These are phyloP conservation scores for Ramazzottius varieornatus DNA, from an alignment of 2,888 invertebrate species.

Conservation along the genomic window DNA sequence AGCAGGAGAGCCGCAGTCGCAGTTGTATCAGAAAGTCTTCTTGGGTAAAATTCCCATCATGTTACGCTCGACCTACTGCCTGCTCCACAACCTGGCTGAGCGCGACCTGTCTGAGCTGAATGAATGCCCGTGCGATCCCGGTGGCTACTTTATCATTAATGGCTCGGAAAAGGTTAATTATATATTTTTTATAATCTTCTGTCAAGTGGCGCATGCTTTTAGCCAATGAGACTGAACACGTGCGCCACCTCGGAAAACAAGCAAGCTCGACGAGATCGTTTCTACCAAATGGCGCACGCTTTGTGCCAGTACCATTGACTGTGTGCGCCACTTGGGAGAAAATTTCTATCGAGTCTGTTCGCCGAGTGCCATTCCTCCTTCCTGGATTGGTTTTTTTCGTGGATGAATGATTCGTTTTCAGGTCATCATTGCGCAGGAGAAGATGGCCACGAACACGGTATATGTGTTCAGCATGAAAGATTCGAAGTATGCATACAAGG, in stretches of 20 bases:
- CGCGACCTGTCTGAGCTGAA: constrained; percentile 96
- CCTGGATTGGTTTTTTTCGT: too few species aligned
- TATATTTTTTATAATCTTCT: not conserved
- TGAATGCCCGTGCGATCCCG: constrained; percentile 95
- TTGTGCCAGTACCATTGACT: too few species aligned
- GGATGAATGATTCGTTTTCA: constrained; percentile 11
- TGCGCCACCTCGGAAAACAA: too few species aligned
- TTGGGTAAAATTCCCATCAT: constrained; percentile 90
- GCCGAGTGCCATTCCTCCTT: too few species aligned
- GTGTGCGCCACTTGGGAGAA: too few species aligned
- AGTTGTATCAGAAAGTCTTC: constrained; percentile 40
- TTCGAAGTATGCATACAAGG: constrained; percentile 92
- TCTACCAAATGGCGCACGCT: too few species aligned
- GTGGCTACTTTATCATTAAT: constrained; percentile 97
- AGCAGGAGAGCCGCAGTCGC: constrained; percentile 61
- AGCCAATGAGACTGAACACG: not conserved
- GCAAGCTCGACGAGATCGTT: too few species aligned
- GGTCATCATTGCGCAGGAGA: constrained; percentile 91
- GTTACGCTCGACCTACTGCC: constrained; percentile 87
- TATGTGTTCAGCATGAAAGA: constrained; percentile 99
- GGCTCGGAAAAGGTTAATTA: constrained; percentile 65
- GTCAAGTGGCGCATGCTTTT: too few species aligned
- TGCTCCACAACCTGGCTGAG: constrained; percentile 75
- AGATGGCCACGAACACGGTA: constrained; percentile 99
- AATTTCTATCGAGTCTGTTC: too few species aligned